These are phyloP conservation scores for Tiliqua scincoides DNA, from an alignment of 2,113 vertebrate genomes.

Conservation along the genomic window DNA sequence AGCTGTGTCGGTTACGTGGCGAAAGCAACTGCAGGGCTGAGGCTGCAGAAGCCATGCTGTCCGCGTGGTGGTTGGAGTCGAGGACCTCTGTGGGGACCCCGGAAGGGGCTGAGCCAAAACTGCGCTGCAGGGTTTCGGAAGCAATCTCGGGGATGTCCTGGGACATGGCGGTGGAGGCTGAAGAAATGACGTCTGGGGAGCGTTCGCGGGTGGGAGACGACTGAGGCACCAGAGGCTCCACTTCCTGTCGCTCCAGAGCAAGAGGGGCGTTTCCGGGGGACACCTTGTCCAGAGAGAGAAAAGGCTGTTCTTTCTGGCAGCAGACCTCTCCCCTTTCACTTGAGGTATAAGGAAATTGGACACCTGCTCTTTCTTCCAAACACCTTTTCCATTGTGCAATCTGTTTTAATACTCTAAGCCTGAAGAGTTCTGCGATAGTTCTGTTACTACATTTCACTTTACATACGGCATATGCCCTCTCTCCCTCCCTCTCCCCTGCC, in stretches of 20 bases:
- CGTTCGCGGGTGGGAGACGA: slow-evolving; percentile 92
- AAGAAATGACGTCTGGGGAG: slow-evolving; percentile 97
- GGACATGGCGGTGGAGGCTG: slow-evolving; percentile 93
- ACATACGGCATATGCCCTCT: too few relatives aligned
- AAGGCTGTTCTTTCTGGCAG: neutral
- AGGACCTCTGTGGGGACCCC: slow-evolving; percentile 69
- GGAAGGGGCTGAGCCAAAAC: slow-evolving; percentile 67
- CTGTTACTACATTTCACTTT: too few relatives aligned
- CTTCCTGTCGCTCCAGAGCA: slow-evolving; percentile 82
- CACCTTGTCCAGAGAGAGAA: slow-evolving; percentile 55
- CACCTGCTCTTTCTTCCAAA: neutral
- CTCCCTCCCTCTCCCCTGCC: too few relatives aligned
- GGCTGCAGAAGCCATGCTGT: slow-evolving; percentile 95
- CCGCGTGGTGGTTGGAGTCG: slow-evolving; percentile 76
- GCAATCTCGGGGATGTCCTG: slow-evolving; percentile 97
- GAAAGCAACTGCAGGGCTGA: slow-evolving; percentile 91
- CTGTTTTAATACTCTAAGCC: neutral
- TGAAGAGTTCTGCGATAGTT: too few relatives aligned
- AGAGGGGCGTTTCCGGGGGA: slow-evolving; percentile 77
- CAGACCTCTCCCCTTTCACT: neutral
- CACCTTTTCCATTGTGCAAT: too few relatives aligned
- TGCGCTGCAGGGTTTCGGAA: slow-evolving; percentile 88
- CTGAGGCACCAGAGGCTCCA: slow-evolving; percentile 87
- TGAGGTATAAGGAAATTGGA: neutral
- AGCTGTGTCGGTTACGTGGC: slow-evolving; percentile 75